Evolutionary conservation across 2,113 vertebrate species (phyloP), one percentile per base, ranked within the genome.

Genomic region (Indri indri): DNA sequence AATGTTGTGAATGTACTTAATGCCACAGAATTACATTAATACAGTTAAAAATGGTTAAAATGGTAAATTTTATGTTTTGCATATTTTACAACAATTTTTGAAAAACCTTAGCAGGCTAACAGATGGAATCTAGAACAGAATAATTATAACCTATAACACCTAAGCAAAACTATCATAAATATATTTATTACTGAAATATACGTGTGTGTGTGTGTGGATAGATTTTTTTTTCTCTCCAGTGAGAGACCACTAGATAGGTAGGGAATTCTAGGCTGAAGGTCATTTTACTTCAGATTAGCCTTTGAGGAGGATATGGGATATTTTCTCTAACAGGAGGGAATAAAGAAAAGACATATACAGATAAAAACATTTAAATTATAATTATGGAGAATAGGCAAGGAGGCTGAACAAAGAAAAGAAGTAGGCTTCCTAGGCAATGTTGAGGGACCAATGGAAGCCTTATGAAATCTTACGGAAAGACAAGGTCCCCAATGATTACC

Each of bases 11-110:
- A 77, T 37, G 3, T 42, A 87, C 27, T 76, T 70, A 71, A 86
- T 59, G 86, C 34, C 68, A 79, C 3, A 66, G 34, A 94, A 65
- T 59, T 82, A 85, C 20, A 22, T 57, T 57, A 57, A 57, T 4
- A 88, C 6, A 52, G 23, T 77, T 70, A 37, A 32, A 95, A 87
- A 42, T 37, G 52, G 70, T 74, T 34, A 73, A 82, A 74, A 92
- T 59, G 45, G 7, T 45, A 89, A 92, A 65, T n/a, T 70, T 54
- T 65, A 57, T 85, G 14, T 74, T 86, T 50, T 16, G 1, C 30
- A 18, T 91, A 76, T 85, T 97, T 92, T 95, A 70, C 54, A 37
- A 94, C 40, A 70, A 68, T 27, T 47, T 88, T 77, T 63, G 25
- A 82, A 37, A 18, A n/a, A 52, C 54, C 79, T 47, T 68, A 93